Conservation (phyloP, 2,797 vertebrate species). For the Pipistrellus kuhlii region DNA sequence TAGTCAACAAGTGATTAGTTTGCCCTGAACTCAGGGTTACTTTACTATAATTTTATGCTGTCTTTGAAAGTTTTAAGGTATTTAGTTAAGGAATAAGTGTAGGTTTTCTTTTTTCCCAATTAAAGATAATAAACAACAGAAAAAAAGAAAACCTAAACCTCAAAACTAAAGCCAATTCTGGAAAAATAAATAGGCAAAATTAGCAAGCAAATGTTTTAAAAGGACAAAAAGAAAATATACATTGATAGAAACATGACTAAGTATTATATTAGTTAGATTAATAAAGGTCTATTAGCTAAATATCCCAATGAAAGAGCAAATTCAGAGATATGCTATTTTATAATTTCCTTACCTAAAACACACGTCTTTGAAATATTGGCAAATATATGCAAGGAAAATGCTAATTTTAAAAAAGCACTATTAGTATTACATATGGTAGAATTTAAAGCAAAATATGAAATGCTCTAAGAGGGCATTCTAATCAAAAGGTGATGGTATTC, state of each 20-base stretch:
- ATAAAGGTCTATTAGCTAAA: background rate
- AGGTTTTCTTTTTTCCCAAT: conserved; percentile 14
- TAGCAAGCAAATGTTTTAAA: background rate
- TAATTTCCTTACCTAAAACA: background rate
- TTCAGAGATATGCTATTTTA: background rate
- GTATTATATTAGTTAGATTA: background rate
- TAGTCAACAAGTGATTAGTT: conserved; percentile 14
- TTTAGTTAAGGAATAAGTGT: background rate
- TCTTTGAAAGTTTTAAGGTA: conserved; percentile 21
- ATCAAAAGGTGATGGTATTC: background rate
- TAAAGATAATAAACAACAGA: background rate
- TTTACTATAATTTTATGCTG: background rate
- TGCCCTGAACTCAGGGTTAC: background rate
- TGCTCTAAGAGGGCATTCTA: background rate
- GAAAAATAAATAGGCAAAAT: conserved; percentile 9
- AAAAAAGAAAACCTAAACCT: background rate
- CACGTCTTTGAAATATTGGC: background rate
- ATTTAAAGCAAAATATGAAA: background rate
- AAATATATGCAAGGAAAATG: background rate
- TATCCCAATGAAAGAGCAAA: background rate
- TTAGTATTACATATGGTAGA: background rate
- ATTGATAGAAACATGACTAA: background rate
- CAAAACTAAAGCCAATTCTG: background rate
- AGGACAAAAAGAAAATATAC: background rate
- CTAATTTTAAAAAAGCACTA: background rate